Conservation (phyloP, 2,797 vertebrate species). For the Lacerta agilis region DNA sequence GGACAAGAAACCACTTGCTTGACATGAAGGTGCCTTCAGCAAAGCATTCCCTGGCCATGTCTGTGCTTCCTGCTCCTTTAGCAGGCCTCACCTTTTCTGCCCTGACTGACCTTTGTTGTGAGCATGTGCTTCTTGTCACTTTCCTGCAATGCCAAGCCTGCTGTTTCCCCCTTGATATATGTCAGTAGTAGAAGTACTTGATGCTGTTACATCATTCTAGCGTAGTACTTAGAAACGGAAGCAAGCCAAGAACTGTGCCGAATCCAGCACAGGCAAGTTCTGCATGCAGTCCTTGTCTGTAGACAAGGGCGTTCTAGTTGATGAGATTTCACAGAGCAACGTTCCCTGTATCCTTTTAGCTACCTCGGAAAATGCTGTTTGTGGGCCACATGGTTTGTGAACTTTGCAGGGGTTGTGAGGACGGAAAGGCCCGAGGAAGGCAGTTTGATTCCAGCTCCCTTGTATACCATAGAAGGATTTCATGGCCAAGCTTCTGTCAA, state of each 20-base stretch:
- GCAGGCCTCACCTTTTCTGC: background rate
- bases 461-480: background rate
- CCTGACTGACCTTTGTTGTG: slow-evolving; percentile 1
- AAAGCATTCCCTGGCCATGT: background rate
- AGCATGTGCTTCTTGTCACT: background rate
- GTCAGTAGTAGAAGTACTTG: background rate
- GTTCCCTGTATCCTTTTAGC: background rate
- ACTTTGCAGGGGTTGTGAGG: background rate
- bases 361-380: background rate
- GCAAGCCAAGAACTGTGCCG: background rate
- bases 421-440: background rate
- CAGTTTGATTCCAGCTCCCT: background rate
- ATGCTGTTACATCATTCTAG: background rate
- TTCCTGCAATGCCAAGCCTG: background rate
- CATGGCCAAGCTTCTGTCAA: background rate
- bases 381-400: background rate
- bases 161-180: background rate
- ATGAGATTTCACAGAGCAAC: background rate
- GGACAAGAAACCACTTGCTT: slow-evolving; percentile 21
- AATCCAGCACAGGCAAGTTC: background rate
- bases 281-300: background rate
- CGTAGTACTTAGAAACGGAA: background rate
- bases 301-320: background rate
- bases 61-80: background rate
- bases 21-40: background rate